Evolutionary conservation across 1,140 invertebrate genomes (phyloP).

Genomic region (Meloidogyne chitwoodi): DNA sequence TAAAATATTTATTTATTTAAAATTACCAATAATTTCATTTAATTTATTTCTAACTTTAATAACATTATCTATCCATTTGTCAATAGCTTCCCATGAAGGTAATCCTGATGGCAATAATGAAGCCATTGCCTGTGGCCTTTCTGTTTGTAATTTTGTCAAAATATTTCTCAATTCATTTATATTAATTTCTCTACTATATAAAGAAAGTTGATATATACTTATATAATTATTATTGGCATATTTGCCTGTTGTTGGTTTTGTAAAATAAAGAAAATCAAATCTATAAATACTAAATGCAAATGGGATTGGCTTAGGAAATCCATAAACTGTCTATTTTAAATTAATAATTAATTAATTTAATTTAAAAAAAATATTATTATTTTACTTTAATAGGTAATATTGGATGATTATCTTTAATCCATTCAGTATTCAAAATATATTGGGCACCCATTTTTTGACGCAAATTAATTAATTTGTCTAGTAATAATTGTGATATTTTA

Average conservation of each 20-base stretch:
- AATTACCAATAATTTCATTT: neutral
- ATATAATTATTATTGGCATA: neutral
- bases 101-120: neutral
- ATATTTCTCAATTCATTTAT: neutral
- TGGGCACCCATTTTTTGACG: neutral
- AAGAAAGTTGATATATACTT: neutral
- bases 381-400: neutral
- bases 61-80: neutral
- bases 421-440: neutral
- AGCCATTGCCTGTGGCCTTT: neutral
- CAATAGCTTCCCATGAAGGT: neutral
- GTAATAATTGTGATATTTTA: neutral
- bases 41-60: neutral
- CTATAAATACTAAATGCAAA: neutral
- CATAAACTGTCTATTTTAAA: neutral
- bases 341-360: neutral
- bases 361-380: neutral
- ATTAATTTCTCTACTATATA: neutral
- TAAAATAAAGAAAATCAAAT: neutral
- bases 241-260: neutral
- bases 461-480: neutral
- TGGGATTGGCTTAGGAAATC: neutral
- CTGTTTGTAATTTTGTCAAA: neutral
- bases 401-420: neutral
- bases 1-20: too few relatives aligned